Evolutionary conservation across 37 sponge, comb jelly and placozoan genomes (phyloP).

Genomic region (Petrosia ficiformis): DNA sequence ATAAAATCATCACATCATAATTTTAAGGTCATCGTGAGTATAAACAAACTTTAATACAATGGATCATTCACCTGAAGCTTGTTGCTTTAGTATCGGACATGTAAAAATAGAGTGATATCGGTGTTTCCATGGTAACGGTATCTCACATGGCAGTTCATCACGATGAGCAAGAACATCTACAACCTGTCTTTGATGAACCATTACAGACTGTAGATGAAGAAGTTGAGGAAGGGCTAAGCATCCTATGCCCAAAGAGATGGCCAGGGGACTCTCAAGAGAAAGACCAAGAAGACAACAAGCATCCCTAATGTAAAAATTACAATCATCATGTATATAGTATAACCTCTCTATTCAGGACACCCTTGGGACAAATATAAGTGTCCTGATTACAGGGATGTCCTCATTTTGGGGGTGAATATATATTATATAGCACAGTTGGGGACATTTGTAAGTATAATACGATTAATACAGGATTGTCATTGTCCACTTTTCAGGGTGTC

Average conservation of each 20-base stretch:
- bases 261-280: constrained; percentile 77
- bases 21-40: too few species aligned
- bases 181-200: constrained; percentile 73
- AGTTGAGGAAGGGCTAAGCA: constrained; percentile 76
- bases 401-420: too few species aligned
- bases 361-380: too few species aligned
- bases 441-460: too few species aligned
- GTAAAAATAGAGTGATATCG: constrained; percentile 92
- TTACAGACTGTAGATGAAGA: constrained; percentile 58
- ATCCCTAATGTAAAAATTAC: constrained; percentile 29
- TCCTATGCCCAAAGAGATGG: constrained; percentile 68
- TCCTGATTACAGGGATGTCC: too few species aligned
- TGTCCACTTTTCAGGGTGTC: too few species aligned
- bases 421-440: too few species aligned
- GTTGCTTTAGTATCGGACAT: constrained; percentile 93
- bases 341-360: too few species aligned
- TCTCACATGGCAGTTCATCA: constrained; percentile 78
- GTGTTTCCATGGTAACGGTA: constrained; percentile 74
- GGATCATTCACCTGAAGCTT: constrained; percentile 45
- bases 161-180: constrained; percentile 57
- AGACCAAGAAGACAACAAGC: constrained; percentile 78
- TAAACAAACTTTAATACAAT: neutral
- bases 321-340: too few species aligned
- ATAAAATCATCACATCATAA: too few species aligned
- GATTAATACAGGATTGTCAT: too few species aligned